phyloP scores from a whole-genome alignment of 2,888 invertebrate genomes.

The Oligia strigilis region DNA sequence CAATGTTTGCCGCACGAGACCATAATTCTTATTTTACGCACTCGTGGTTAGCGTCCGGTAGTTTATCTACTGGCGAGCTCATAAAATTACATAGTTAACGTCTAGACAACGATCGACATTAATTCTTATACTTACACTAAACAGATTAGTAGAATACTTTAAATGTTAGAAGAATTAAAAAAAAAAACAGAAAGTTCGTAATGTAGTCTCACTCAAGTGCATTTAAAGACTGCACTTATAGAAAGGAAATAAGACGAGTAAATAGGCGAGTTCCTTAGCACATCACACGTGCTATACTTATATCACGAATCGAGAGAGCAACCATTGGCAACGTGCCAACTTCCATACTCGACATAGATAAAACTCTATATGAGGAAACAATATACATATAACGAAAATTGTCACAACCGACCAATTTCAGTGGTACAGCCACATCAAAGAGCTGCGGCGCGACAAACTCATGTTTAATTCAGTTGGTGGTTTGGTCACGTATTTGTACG shows the following conservation, averaged over 20 bases:
- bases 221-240: slow-evolving; percentile 36
- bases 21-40: slow-evolving; percentile 64
- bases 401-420: slow-evolving; percentile 72
- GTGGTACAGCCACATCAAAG: slow-evolving; percentile 72
- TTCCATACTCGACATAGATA: slow-evolving; percentile 74
- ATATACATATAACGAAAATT: slow-evolving; percentile 70
- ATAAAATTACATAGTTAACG: slow-evolving; percentile 66
- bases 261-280: slow-evolving; percentile 44
- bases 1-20: slow-evolving; percentile 29
- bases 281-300: slow-evolving; percentile 37
- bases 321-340: slow-evolving; percentile 80
- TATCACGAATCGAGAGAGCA: slow-evolving; percentile 68
- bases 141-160: slow-evolving; percentile 55
- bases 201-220: neutral
- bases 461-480: slow-evolving; percentile 79
- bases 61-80: slow-evolving; percentile 56
- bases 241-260: slow-evolving; percentile 44
- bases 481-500: slow-evolving; percentile 70
- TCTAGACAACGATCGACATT: slow-evolving; percentile 57
- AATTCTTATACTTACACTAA: slow-evolving; percentile 55
- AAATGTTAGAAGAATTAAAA: slow-evolving; percentile 22
- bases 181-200: neutral
- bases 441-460: slow-evolving; percentile 62
- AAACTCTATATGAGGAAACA: slow-evolving; percentile 65
- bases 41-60: slow-evolving; percentile 61